Conservation (phyloP, 2,888 invertebrate species). For the Brenthis daphne region DNA sequence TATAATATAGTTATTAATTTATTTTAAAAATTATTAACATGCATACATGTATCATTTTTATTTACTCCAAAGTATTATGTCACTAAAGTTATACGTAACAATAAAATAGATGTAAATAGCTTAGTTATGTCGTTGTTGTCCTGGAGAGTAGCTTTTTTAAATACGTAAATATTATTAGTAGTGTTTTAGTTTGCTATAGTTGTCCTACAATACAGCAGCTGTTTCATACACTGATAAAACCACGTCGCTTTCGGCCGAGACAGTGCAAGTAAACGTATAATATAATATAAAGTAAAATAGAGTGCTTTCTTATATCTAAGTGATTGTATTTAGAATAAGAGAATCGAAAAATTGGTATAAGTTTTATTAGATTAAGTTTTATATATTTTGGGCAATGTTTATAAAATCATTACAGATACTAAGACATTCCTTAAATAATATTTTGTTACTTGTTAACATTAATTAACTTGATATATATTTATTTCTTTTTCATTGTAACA, state of each 20-base stretch:
- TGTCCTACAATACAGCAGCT: conserved; percentile 48
- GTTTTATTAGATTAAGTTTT: conserved; percentile 30
- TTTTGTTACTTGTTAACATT: not conserved
- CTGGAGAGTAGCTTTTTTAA: conserved; percentile 46
- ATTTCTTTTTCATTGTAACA: conserved; percentile 7
- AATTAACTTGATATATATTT: conserved; percentile 4
- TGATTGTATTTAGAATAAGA: conserved; percentile 4
- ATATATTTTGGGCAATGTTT: conserved; percentile 12
- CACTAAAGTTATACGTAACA: conserved; percentile 26
- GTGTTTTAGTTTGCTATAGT: conserved; percentile 31
- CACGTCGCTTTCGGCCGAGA: conserved; percentile 47
- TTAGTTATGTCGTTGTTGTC: conserved; percentile 46
- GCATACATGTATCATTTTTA: conserved; percentile 44
- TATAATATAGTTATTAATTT: conserved; percentile 14
- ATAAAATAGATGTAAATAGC: conserved; percentile 40
- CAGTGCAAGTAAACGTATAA: conserved; percentile 47
- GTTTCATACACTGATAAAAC: conserved; percentile 24
- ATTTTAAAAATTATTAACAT: conserved; percentile 11
- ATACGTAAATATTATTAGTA: conserved; percentile 23
- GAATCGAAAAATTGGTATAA: conserved; percentile 25
- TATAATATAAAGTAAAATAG: not conserved
- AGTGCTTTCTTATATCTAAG: conserved; percentile 13
- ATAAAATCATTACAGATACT: conserved; percentile 25
- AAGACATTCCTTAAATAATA: conserved; percentile 30
- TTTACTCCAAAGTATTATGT: conserved; percentile 47